These are phyloP conservation scores for Pristionchus exspectatus DNA, from an alignment of 2,888 invertebrate genomes.

Conservation along the genomic window DNA sequence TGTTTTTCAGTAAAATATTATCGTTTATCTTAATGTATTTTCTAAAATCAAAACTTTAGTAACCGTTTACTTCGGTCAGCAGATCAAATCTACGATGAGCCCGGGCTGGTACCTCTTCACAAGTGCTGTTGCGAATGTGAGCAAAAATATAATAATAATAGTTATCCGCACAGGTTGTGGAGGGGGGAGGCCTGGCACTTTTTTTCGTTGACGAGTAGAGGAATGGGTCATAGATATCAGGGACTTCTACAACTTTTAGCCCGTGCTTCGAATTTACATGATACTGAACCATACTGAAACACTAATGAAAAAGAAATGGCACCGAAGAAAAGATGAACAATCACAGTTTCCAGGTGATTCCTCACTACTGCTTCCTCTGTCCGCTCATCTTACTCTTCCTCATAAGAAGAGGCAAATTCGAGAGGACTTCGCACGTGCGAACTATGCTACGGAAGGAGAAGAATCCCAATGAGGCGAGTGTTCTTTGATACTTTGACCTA, in stretches of 20 bases:
- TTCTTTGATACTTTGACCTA: too few species aligned
- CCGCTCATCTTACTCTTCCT: neutral
- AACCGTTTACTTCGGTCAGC: neutral
- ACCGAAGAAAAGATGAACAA: too few species aligned
- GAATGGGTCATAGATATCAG: too few species aligned
- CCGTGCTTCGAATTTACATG: too few species aligned
- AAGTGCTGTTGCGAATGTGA: neutral
- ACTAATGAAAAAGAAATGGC: too few species aligned
- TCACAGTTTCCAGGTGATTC: neutral
- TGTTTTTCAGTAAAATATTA: neutral
- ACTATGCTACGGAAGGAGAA: neutral
- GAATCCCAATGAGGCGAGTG: neutral
- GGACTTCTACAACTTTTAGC: too few species aligned
- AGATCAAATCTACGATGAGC: neutral
- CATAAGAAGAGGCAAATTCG: neutral
- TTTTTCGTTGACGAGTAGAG: too few species aligned
- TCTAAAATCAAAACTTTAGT: too few species aligned
- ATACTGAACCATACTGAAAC: too few species aligned
- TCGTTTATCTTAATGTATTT: neutral
- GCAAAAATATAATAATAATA: too few species aligned
- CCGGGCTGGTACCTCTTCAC: conserved; percentile 11
- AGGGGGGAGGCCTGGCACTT: too few species aligned
- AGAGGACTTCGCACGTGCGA: neutral
- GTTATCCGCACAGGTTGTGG: too few species aligned
- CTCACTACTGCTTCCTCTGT: neutral